Base-by-base conservation (phyloP, 2,113 vertebrate species). In the Sciurus niger region DNA sequence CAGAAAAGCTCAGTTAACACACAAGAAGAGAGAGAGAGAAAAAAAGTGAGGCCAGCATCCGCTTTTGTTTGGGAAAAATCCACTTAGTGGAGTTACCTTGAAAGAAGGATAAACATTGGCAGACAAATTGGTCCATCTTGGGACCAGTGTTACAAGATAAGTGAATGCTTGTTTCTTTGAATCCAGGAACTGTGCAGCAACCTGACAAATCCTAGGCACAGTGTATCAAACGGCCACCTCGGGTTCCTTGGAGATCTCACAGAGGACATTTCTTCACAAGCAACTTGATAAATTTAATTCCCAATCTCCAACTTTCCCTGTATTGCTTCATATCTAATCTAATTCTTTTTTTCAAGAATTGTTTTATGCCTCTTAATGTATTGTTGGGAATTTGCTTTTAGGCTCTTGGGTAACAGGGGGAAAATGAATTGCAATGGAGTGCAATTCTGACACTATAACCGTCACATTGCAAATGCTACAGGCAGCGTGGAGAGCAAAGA, bases 91-190 rank as follows among this genome's bases (percentile, higher is more conserved):
- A 95, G 90, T 91, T 98, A 92, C 16, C 79, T 96, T 95, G 94
- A 98, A 97, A 94, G 84, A 95, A 97, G 20, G 67, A 94, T 97
- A 98, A 98, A 98, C 48, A 96, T 79, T 96, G 92, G 48, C 10
- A 8, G 96, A 87, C 77, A 98, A 98, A 98, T 92, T 83, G 60
- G 46, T 84, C 96, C 72, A 96, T 37, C 88, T 46, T 96, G 94
- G 93, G 94, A 98, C n/a, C 77, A 84, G 76, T 97, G 93, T 97
- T 97, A 89, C 93, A 97, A 97, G 79, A 97, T 96, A 98, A 55
- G 68, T 65, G 53, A 97, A 89, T 20, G 76, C 77, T 92, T 82
- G 80, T 94, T 96, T 98, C 90, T 97, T 98, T 97, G 90, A 98
- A 95, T 94, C 70, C 60, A 14, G 48, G 93, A 97, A 89, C 96